A percentile compares a stretch with the other conserved stretches of the same genome.
These are phyloP conservation scores for Cheilosia vernalis DNA, from an alignment of 2,888 invertebrate genomes.

Conservation along the genomic window DNA sequence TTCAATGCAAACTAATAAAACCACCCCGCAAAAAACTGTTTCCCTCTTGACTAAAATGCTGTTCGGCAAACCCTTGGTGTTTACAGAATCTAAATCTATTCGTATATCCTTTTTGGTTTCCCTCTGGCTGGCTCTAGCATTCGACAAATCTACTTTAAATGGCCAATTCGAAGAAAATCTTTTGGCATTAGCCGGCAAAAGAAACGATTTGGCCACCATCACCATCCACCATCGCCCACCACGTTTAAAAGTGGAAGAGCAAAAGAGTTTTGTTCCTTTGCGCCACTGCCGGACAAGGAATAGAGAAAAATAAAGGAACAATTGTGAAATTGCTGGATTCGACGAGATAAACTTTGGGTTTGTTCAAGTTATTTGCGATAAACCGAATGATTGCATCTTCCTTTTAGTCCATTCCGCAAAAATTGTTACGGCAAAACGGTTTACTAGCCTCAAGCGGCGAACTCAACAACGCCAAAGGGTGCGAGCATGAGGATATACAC, in stretches of 20 bases:
- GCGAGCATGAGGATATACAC: slow-evolving; percentile 2
- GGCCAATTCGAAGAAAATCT: slow-evolving; percentile 64
- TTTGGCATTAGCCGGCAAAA: slow-evolving; percentile 60
- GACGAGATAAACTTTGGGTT: slow-evolving; percentile 70
- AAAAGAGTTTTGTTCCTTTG: slow-evolving; percentile 34
- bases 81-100: slow-evolving; percentile 48
- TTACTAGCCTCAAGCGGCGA: slow-evolving; percentile 42
- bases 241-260: slow-evolving; percentile 11
- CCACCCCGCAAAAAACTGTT: not conserved
- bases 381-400: slow-evolving; percentile 72
- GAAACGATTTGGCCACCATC: slow-evolving; percentile 59
- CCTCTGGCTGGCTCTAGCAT: slow-evolving; percentile 37
- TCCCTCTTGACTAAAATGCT: slow-evolving; percentile 13
- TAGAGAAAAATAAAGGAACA: slow-evolving; percentile 16
- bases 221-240: not conserved
- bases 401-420: slow-evolving; percentile 59
- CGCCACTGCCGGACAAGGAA: slow-evolving; percentile 11
- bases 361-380: slow-evolving; percentile 72
- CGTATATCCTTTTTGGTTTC: slow-evolving; percentile 31
- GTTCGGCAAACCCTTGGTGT: slow-evolving; percentile 40
- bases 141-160: slow-evolving; percentile 66
- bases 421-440: slow-evolving; percentile 63
- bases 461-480: slow-evolving; percentile 17
- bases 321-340: slow-evolving; percentile 70
- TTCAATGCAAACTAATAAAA: slow-evolving; percentile 12